phyloP scores from a whole-genome alignment of 2,797 vertebrate genomes.

The Oophaga sylvatica region DNA sequence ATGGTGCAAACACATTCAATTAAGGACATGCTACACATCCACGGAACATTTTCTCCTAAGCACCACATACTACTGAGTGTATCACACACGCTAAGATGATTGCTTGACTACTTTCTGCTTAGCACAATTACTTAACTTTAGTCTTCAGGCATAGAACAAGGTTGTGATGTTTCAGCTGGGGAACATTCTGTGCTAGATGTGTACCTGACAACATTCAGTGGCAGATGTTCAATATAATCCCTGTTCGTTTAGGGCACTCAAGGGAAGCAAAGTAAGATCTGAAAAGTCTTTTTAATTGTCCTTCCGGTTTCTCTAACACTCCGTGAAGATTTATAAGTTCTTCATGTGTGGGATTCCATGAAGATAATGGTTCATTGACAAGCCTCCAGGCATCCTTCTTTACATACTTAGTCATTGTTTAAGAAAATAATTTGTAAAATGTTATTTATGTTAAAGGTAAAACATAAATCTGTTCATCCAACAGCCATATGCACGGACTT shows the following conservation, averaged over 20 bases:
- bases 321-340: conserved; percentile 56
- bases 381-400: conserved; percentile 30
- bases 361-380: conserved; percentile 48
- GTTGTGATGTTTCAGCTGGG: conserved; percentile 47
- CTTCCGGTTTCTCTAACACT: conserved; percentile 57
- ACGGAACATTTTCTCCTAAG: conserved; percentile 22
- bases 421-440: conserved; percentile 24
- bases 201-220: conserved; percentile 28
- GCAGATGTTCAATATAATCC: conserved; percentile 53
- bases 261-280: conserved; percentile 59
- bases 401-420: conserved; percentile 27
- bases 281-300: conserved; percentile 64
- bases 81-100: conserved; percentile 32
- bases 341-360: conserved; percentile 58
- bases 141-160: conserved; percentile 22
- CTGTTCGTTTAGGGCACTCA: conserved; percentile 47
- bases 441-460: conserved; percentile 35
- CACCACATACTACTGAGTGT: conserved; percentile 16
- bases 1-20: conserved; percentile 19
- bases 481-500: background rate
- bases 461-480: background rate
- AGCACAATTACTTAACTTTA: conserved; percentile 46
- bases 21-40: conserved; percentile 18
- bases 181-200: conserved; percentile 35
- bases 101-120: conserved; percentile 49